Conservation (phyloP, 2,888 invertebrate species). For the Aelia acuminata region DNA sequence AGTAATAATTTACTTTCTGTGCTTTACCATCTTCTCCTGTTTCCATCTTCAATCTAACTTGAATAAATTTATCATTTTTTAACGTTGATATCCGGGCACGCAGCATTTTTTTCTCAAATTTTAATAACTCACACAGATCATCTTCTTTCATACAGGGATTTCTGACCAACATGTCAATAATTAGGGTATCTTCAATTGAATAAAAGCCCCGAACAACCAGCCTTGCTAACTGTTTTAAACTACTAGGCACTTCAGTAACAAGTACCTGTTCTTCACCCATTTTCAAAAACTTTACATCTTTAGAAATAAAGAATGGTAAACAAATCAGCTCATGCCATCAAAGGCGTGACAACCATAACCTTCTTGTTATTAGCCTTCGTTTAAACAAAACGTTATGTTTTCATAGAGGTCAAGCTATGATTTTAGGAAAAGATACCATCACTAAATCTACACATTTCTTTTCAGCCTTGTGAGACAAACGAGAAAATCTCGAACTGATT, state of each 20-base stretch:
- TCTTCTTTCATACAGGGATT: constrained; percentile 97
- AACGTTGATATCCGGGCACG: constrained; percentile 88
- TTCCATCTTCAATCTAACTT: constrained; percentile 93
- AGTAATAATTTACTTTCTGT: constrained; percentile 96
- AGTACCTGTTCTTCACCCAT: constrained; percentile 77
- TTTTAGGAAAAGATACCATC: background rate
- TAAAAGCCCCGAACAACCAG: constrained; percentile 95
- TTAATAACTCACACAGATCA: constrained; percentile 89
- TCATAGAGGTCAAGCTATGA: background rate
- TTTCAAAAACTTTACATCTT: constrained; percentile 21
- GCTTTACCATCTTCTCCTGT: constrained; percentile 95
- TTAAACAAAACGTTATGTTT: background rate
- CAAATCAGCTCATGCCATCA: background rate
- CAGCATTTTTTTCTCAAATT: constrained; percentile 94
- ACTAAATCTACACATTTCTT: background rate
- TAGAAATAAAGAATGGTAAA: background rate
- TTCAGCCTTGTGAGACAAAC: background rate
- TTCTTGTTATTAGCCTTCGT: background rate
- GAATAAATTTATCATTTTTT: constrained; percentile 93
- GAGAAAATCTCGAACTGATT: background rate
- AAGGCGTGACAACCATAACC: background rate
- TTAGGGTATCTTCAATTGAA: constrained; percentile 91
- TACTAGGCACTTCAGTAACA: constrained; percentile 93
- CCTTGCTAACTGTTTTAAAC: constrained; percentile 91
- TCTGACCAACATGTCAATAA: constrained; percentile 95